Base-by-base conservation (phyloP, 2,888 invertebrate species). In the Aphodius sticticus region DNA sequence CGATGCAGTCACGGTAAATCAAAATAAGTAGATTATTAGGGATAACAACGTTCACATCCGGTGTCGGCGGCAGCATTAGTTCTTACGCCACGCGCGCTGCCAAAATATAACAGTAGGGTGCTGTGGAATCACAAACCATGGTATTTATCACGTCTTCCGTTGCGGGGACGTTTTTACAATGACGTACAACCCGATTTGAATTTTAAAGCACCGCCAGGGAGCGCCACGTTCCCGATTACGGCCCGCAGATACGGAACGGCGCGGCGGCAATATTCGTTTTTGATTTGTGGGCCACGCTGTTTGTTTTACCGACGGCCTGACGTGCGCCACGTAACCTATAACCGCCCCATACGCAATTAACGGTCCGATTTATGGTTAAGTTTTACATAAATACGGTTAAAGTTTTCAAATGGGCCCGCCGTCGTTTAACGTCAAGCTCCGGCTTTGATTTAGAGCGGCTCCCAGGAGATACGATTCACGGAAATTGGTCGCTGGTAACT, bases 171-270 rank as follows among this genome's bases (percentile, higher is more conserved):
- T 84, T 85, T 85, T 85, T 85, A 86, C 85, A 84, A 85, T 85
- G 86, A 86, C 82, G 84, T 84, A 86, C 84, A 83, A 79, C 85
- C 83, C 83, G 82, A 85, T 86, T 86, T 86, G 85, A 86, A 86
- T 86, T 85, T 85, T 86, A 86, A 86, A 86, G 82, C 82, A 84
- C 85, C 84, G 81, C 80, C 35, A 35, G n/a, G 83, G 81, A 81
- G 80, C 81, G 80, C 76, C 83, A 82, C 82, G 81, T 82, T 82
- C 82, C 84, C 84, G 85, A 85, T 85, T 86, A 84, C 84, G 81
- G 82, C 79, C 82, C 36, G 36, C 35, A 36, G 74, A 36, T 74
- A 74, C 74, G 74, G 35, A 37, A 74, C 36, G 35, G 16, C 6
- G 37, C 36, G 35, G 16, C 6, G 37, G 74, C 37, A 74, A 74